Conservation (phyloP, 2,797 vertebrate species). For the Paramormyrops hopkinsi region DNA sequence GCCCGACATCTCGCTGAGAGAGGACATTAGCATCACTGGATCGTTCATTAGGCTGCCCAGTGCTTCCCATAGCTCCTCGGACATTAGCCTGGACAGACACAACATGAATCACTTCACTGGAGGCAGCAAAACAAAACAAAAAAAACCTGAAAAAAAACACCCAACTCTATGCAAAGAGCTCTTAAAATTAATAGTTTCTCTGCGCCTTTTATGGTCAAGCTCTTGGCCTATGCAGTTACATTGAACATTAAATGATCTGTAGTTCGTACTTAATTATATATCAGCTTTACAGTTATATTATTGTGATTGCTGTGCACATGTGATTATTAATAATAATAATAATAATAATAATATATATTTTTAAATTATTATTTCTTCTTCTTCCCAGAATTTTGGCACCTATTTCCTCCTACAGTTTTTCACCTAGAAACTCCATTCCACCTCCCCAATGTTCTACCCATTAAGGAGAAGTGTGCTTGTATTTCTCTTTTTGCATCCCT, state of each 20-base stretch:
- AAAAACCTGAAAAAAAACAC: slow-evolving; percentile 50
- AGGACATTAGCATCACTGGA: slow-evolving; percentile 50
- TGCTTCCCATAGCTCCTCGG: slow-evolving; percentile 27
- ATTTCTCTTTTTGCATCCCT: not conserved
- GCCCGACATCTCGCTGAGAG: slow-evolving; percentile 47
- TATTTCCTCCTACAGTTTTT: not conserved
- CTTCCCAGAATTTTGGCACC: not conserved
- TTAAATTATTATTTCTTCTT: not conserved
- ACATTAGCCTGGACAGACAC: slow-evolving; percentile 38
- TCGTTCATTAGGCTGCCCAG: slow-evolving; percentile 45
- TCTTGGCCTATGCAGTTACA: not conserved
- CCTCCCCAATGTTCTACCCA: not conserved
- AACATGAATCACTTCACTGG: slow-evolving; percentile 45
- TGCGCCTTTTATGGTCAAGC: slow-evolving; percentile 35
- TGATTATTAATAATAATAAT: not conserved
- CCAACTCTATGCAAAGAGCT: slow-evolving; percentile 22
- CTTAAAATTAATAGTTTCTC: not conserved
- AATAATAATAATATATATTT: too few relatives aligned
- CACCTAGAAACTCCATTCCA: not conserved
- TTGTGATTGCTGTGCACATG: not conserved
- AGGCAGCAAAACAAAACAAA: slow-evolving; percentile 40
- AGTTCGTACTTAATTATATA: not conserved
- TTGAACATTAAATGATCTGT: not conserved
- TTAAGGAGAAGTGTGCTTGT: not conserved
- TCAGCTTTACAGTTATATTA: not conserved